Evolutionary conservation across 2,888 invertebrate species (phyloP), one percentile per base, ranked within the genome.

Genomic region (Buathra laborator): DNA sequence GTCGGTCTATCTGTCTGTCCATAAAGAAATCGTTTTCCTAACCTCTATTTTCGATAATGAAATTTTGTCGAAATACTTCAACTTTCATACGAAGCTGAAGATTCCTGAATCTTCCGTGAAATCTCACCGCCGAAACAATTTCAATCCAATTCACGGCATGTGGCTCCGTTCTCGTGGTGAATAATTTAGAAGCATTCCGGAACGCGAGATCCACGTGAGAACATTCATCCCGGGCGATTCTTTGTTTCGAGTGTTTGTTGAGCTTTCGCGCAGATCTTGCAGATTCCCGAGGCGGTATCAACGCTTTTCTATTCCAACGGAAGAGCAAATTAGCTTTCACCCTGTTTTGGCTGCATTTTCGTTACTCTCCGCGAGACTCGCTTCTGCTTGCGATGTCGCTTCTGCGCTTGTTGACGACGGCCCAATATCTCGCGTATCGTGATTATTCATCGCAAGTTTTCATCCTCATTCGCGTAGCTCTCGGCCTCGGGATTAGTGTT

Each of bases 321-420:
- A 83, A 83, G 78, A 72, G 62, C 68, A 78, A 83, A 83, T 48
- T 68, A 83, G 83, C 62, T 64, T 53, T 62, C 78, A 74, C 51
- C 66, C 10, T 7, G 67, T 44, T 51, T 67, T 43, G 56, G 16
- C 71, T 43, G 19, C 43, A 66, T 19, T 51, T 66, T 9, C 16
- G 29, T 66, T 37, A 24, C 48, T 66, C 43, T 19, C 12, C 48
- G n/a, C 53, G 43, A 32, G 16, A 64, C 46, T 64, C n/a, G 44
- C 14, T 64, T 71, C 64, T 24, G 2, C 24, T 24, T 44, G 44
- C 53, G 62, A 70, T 75, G 19, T 53, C 62, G 6, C 37, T 9
- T 37, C 48, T 12, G 29, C 70, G 43, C 82, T 77, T 70, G 37
- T 74, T 70, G 67, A 70, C 68, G 75, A 83, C 32, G 29, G 53